These are phyloP conservation scores for Cryptotermes secundus DNA, from an alignment of 1,140 invertebrate species.

Conservation along the genomic window DNA sequence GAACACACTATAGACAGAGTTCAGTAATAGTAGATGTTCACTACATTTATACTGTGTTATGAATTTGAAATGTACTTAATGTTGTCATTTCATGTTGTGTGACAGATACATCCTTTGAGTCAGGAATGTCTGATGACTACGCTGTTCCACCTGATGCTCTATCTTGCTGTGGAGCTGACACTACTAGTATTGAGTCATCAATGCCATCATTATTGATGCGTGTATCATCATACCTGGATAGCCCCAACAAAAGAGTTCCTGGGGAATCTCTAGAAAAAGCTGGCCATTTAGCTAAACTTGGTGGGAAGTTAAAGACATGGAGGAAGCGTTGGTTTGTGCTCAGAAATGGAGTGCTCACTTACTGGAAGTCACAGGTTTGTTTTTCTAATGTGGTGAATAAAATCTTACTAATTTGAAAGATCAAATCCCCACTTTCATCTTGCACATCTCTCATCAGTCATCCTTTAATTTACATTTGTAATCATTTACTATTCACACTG, in stretches of 20 bases:
- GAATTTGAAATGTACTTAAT: too few relatives aligned
- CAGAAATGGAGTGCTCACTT: slow-evolving; percentile 85
- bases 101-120: slow-evolving; percentile 87
- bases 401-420: background rate
- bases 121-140: slow-evolving; percentile 93
- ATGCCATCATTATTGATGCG: slow-evolving; percentile 66
- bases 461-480: too few relatives aligned
- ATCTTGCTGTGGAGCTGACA: slow-evolving; percentile 52
- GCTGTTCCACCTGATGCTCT: slow-evolving; percentile 91
- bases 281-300: slow-evolving; percentile 90
- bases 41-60: too few relatives aligned
- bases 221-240: slow-evolving; percentile 56
- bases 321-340: slow-evolving; percentile 91
- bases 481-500: too few relatives aligned
- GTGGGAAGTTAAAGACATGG: slow-evolving; percentile 95
- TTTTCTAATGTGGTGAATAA: background rate
- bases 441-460: too few relatives aligned
- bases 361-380: slow-evolving; percentile 81
- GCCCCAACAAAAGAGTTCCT: slow-evolving; percentile 61
- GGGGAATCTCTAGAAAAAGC: slow-evolving; percentile 81
- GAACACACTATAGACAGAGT: too few relatives aligned
- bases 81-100: background rate
- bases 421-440: background rate
- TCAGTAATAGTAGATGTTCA: too few relatives aligned
- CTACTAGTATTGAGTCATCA: slow-evolving; percentile 70